These are phyloP conservation scores for Trichomalopsis sarcophagae DNA, from an alignment of 1,140 invertebrate species.

Conservation along the genomic window DNA sequence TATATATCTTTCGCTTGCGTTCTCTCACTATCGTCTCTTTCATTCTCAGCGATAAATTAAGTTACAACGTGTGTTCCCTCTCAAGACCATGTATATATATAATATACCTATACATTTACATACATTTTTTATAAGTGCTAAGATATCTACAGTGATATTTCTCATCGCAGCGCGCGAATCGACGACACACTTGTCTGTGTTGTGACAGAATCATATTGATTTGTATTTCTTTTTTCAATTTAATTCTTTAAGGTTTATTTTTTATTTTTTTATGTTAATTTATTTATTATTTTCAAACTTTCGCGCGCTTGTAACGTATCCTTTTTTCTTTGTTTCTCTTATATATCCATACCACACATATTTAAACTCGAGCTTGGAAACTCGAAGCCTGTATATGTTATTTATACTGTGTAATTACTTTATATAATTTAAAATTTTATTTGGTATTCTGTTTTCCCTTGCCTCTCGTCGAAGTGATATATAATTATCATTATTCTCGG, in stretches of 20 bases:
- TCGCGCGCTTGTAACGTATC: neutral
- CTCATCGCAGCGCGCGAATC: constrained; percentile 36
- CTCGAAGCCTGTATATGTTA: constrained; percentile 15
- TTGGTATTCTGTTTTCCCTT: constrained; percentile 8
- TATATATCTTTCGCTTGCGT: neutral
- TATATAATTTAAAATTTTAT: neutral
- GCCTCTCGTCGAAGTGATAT: constrained; percentile 7
- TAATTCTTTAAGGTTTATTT: neutral
- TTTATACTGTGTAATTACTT: neutral
- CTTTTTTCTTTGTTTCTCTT: neutral
- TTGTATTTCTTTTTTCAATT: constrained; percentile 1
- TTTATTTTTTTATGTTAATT: neutral
- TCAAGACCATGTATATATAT: constrained; percentile 55
- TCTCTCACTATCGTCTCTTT: neutral
- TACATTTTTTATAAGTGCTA: constrained; percentile 66
- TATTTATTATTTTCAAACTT: constrained; percentile 16
- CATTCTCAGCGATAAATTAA: constrained; percentile 50
- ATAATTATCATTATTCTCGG: constrained; percentile 22
- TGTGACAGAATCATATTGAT: neutral
- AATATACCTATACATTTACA: constrained; percentile 63
- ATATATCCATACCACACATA: constrained; percentile 9
- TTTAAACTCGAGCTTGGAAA: constrained; percentile 19
- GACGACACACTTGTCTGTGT: neutral
- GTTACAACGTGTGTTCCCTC: constrained; percentile 63
- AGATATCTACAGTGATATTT: constrained; percentile 73